Evolutionary conservation across 2,888 invertebrate genomes (phyloP).

Genomic region (Onthophagus sagittarius): DNA sequence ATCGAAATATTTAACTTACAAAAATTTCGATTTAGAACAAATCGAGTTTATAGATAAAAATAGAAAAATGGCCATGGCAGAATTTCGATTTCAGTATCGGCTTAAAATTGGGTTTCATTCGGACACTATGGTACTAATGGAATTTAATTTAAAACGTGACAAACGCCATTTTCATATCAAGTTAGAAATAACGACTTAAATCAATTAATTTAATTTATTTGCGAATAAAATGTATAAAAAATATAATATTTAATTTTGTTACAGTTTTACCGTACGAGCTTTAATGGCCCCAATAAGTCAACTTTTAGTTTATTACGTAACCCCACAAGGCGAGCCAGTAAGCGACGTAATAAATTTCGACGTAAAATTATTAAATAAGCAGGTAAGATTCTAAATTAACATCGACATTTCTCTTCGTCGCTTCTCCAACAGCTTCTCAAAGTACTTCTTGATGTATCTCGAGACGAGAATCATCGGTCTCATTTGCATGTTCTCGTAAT

Average conservation of each 20-base stretch:
- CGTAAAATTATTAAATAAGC: constrained; percentile 58
- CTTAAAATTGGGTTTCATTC: no score
- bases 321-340: constrained; percentile 61
- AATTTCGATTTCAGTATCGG: no score
- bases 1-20: no score
- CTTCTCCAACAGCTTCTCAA: constrained; percentile 55
- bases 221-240: no score
- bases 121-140: no score
- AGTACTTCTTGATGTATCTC: constrained; percentile 75
- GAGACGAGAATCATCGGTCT: constrained; percentile 82
- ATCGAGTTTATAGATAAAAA: no score
- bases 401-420: neutral
- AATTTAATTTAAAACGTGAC: no score
- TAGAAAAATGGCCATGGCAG: no score
- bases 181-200: no score
- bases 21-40: no score
- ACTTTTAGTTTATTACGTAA: constrained; percentile 64
- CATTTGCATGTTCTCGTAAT: constrained; percentile 85
- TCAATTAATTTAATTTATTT: no score
- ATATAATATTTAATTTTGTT: constrained; percentile 29
- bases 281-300: constrained; percentile 68
- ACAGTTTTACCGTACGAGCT: constrained; percentile 61
- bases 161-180: no score
- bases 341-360: constrained; percentile 65
- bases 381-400: constrained; percentile 46